These are phyloP conservation scores for Helicoverpa armigera DNA, from an alignment of 1,140 invertebrate genomes.

Conservation along the genomic window DNA sequence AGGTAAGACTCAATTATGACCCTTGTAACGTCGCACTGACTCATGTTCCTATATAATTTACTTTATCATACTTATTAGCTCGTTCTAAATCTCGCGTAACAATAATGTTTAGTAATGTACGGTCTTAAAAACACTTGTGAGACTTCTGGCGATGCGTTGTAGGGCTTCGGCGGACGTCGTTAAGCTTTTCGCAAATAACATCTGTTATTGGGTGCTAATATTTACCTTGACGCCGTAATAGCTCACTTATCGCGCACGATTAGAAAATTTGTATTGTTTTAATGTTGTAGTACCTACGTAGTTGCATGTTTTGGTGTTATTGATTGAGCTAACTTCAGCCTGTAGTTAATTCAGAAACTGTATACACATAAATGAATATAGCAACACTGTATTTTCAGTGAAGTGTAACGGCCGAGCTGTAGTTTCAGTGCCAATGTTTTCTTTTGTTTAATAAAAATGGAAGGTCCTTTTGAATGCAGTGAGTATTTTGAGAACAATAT, in stretches of 20 bases:
- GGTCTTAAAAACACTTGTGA: constrained; percentile 59
- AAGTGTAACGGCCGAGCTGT: constrained; percentile 68
- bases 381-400: constrained; percentile 77
- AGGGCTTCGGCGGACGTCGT: constrained; percentile 60
- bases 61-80: constrained; percentile 41
- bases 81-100: constrained; percentile 2
- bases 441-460: constrained; percentile 69
- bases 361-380: constrained; percentile 71
- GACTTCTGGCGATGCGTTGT: constrained; percentile 60
- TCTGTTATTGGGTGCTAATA: constrained; percentile 27
- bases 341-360: constrained; percentile 58
- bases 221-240: constrained; percentile 36
- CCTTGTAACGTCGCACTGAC: constrained; percentile 53
- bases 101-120: neutral
- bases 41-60: constrained; percentile 61
- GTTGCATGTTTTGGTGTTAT: constrained; percentile 53
- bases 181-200: constrained; percentile 37
- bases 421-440: constrained; percentile 56
- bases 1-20: constrained; percentile 87
- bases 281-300: constrained; percentile 26
- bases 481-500: constrained; percentile 56
- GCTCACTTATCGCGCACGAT: constrained; percentile 17
- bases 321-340: constrained; percentile 69
- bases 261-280: constrained; percentile 23
- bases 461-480: constrained; percentile 75